Base-by-base conservation (phyloP, 2,797 vertebrate species). In the Limosa lapponica region DNA sequence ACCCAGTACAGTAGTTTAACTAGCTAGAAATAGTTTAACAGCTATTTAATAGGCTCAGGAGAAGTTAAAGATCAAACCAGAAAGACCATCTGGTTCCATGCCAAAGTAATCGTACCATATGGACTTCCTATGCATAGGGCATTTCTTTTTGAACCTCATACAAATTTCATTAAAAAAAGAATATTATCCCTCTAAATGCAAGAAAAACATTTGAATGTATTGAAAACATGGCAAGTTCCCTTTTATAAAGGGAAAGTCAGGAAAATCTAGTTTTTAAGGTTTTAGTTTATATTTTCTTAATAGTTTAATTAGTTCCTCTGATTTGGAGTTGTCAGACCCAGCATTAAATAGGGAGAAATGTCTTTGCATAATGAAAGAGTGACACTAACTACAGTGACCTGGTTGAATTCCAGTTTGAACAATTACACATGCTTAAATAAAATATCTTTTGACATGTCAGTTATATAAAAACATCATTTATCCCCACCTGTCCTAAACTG, bases 31-130 rank as follows among this genome's bases (percentile, higher is more conserved):
- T 54, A 90, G 62, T 59, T 90, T 90, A 92, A 83, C 28, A 89
- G 58, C 64, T 83, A 70, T 77, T 97, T 91, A 96, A 78, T 44
- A 94, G 84, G 75, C 62, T 74, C 77, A 70, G 79, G 80, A 93
- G 74, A 57, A 96, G 32, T 59, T 88, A 93, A 83, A 87, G 71
- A 85, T 96, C 83, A 92, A 93, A 75, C 41, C 48, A 72, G 77
- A 95, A 74, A 75, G 78, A 81, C 34, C 36, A 72, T 74, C 51
- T 92, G 70, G 44, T 87, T 82, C 62, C 36, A 16, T 41, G 89
- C 88, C 91, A 93, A 93, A 94, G 55, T 86, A 78, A 82, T 74
- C 7, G 2, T 73, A 62, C 52, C 72, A 71, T 54, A 81, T 62
- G 61, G 87, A 62, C 54, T 93, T 96, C 44, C 79, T 87, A 36